Conservation (phyloP, 2,797 vertebrate genomes). For the Gobio occitaniae region DNA sequence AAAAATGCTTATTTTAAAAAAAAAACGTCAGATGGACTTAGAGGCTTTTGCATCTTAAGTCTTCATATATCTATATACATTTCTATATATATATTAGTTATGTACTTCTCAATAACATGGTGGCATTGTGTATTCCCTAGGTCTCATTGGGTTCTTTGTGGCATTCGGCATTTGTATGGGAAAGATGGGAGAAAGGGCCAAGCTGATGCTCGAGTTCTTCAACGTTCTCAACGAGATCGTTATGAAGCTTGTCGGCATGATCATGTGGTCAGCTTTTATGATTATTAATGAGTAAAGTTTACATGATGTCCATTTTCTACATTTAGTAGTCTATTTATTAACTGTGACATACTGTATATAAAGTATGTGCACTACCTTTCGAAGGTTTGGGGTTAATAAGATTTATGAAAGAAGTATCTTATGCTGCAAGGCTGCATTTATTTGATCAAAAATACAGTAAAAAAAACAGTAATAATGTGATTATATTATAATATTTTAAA, state of each 20-base stretch:
- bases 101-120: neutral
- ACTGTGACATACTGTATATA: neutral
- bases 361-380: neutral
- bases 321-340: neutral
- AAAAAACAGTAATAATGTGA: neutral
- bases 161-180: conserved; percentile 98
- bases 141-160: conserved; percentile 98
- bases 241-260: conserved; percentile 93
- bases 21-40: no score
- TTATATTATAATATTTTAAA: neutral
- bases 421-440: neutral
- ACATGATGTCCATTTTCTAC: neutral
- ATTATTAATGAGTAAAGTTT: conserved; percentile 15
- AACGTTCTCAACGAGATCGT: conserved; percentile 97
- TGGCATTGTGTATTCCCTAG: conserved; percentile 69
- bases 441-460: neutral
- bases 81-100: neutral
- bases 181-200: conserved; percentile 98
- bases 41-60: no score
- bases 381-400: neutral
- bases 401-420: neutral
- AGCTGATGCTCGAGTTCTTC: conserved; percentile 99
- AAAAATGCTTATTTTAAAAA: no score
- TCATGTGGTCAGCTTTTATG: conserved; percentile 92
- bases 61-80: no score